Percentiles rank a stretch among this genome's conserved stretches.
Conservation (phyloP, 1,140 invertebrate species). For the Tribolium madens region DNA sequence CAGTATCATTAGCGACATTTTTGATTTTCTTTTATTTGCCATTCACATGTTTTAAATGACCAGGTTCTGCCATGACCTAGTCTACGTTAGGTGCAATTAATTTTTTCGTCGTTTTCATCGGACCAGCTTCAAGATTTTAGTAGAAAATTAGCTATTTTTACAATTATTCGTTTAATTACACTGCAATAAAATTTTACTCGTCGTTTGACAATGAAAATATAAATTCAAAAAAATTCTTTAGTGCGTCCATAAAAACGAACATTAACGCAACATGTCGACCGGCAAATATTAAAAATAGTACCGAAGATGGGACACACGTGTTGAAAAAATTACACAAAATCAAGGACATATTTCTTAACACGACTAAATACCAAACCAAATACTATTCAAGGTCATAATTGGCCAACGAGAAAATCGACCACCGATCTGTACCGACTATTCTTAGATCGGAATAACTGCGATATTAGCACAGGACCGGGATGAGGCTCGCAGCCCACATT, state of each 20-base stretch:
- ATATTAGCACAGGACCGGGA: conserved; percentile 8
- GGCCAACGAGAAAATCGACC: conserved; percentile 11
- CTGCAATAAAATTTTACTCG: neutral
- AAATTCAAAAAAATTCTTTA: conserved; percentile 14
- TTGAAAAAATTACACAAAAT: conserved; percentile 29
- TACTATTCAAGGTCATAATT: conserved; percentile 17
- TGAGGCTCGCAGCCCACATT: neutral
- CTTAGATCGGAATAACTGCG: neutral
- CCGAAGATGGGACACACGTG: conserved; percentile 27
- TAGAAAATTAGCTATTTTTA: neutral
- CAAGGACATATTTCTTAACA: conserved; percentile 38
- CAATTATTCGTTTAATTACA: neutral
- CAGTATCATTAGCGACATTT: neutral
- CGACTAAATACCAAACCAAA: conserved; percentile 30
- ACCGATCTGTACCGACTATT: conserved; percentile 12
- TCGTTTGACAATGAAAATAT: conserved; percentile 24
- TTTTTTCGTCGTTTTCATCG: neutral
- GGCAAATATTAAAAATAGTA: conserved; percentile 34
- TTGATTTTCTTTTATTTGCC: neutral
- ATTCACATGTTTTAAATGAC: neutral
- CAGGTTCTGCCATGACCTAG: neutral
- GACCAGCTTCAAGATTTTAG: neutral
- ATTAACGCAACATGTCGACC: conserved; percentile 17
- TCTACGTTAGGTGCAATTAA: neutral
- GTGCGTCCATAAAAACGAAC: conserved; percentile 23